Evolutionary conservation across 2,888 invertebrate species (phyloP), one percentile per base, ranked within the genome.

Genomic region (Agrilus cyanescens): DNA sequence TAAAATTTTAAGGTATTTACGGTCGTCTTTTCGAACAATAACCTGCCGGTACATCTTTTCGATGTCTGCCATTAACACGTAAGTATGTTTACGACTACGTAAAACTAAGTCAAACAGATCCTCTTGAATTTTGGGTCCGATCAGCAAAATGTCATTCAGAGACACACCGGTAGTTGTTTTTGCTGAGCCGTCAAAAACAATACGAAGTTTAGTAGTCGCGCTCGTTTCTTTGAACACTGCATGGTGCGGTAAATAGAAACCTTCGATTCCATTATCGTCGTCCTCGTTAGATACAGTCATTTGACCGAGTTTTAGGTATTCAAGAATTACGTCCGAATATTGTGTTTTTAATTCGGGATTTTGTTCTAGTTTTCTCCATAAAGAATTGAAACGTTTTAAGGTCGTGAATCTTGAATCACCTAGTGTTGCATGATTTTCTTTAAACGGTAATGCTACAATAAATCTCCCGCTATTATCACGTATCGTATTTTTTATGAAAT

Each of bases 231-330:
- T 46, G 6, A 49, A 8, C 15, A 52, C 50, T 4, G 42, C 37
- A 38, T 52, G 52, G 25, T 52, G 49, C 6, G 49, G 46, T 7
- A 50, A 29, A 41, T 40, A 48, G 37, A 39, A 47, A 12, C 12
- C 30, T 37, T 37, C 25, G 10, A 32, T 12, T 30, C 33, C 36
- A 2, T 48, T 20, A 15, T 18, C 12, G 37, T 40, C 30, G 6
- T 40, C 13, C 12, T n/a, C 15, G 25, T 39, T 30, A 25, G 45
- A 37, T 41, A 41, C 35, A n/a, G 20, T 18, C 46, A 49, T 50
- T 32, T 51, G 50, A 8, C 40, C 44, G 25, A 52, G 35, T 12
- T 33, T 3, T 10, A 38, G 13, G 32, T 51, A 53, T 38, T 53
- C 50, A n/a, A 15, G n/a, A 31, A 53, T 46, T 40, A 53, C 47